Percentiles rank a stretch among this genome's conserved stretches.
Evolutionary conservation across 2,888 invertebrate genomes (phyloP).

Genomic region (Adineta ricciae): DNA sequence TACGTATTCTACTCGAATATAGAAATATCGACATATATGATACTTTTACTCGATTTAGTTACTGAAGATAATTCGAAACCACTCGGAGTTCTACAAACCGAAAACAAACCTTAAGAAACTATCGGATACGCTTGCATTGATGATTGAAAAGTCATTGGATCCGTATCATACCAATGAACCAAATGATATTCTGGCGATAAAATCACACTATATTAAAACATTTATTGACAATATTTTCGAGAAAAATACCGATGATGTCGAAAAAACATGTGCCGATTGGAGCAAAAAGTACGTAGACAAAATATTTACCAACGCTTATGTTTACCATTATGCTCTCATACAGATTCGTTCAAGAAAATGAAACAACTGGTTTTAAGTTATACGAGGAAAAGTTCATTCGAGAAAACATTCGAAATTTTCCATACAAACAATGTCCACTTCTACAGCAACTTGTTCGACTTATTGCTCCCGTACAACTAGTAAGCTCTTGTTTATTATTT

Average conservation of each 20-base stretch:
- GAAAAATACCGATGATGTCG: not conserved
- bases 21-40: too few relatives aligned
- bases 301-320: too few relatives aligned
- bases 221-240: not conserved
- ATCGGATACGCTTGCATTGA: not conserved
- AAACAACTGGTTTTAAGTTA: conserved; percentile 53
- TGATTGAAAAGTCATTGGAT: not conserved
- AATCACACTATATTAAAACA: not conserved
- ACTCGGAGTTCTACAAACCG: not conserved
- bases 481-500: too few relatives aligned
- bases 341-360: conserved; percentile 49
- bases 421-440: conserved; percentile 75
- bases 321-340: not conserved
- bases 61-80: not conserved
- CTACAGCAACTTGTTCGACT: conserved; percentile 44
- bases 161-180: not conserved
- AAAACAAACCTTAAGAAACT: not conserved
- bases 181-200: not conserved
- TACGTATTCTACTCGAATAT: conserved; percentile 37
- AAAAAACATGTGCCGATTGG: not conserved
- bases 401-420: conserved; percentile 77
- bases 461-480: conserved; percentile 36
- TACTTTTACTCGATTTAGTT: not conserved
- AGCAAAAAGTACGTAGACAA: not conserved
- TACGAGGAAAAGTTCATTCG: conserved; percentile 63